Percentiles rank a stretch among this genome's conserved stretches.
These are phyloP conservation scores for Rhinopomastus cyanomelas DNA, from an alignment of 2,113 vertebrate genomes.

Conservation along the genomic window DNA sequence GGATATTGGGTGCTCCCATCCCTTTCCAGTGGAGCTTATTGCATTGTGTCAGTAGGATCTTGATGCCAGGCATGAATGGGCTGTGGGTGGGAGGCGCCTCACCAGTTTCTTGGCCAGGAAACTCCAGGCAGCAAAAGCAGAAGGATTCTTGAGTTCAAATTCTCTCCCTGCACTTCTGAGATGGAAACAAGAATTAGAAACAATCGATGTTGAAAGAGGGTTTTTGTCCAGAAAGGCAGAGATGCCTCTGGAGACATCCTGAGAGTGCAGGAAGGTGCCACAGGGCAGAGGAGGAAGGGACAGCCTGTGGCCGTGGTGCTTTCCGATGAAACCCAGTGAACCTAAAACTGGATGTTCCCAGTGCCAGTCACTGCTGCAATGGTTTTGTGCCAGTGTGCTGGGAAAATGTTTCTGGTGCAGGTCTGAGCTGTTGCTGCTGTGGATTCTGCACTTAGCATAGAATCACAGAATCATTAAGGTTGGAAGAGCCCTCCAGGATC, in stretches of 20 bases:
- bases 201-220: neutral
- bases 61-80: neutral
- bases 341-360: neutral
- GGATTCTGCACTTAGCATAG: accelerated
- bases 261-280: accelerated
- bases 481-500: no score
- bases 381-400: neutral
- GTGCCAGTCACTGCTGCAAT: neutral
- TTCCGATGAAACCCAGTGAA: neutral
- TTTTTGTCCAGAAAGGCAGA: neutral
- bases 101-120: neutral
- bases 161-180: neutral
- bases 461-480: neutral
- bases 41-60: neutral
- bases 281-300: neutral
- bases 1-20: neutral
- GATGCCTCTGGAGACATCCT: neutral
- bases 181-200: neutral
- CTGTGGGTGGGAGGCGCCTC: neutral
- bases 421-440: neutral
- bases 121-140: neutral
- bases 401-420: accelerated
- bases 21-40: neutral
- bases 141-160: neutral
- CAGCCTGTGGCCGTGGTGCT: neutral